Base-by-base conservation (phyloP, 2,888 invertebrate species). In the Agonopterix arenella region DNA sequence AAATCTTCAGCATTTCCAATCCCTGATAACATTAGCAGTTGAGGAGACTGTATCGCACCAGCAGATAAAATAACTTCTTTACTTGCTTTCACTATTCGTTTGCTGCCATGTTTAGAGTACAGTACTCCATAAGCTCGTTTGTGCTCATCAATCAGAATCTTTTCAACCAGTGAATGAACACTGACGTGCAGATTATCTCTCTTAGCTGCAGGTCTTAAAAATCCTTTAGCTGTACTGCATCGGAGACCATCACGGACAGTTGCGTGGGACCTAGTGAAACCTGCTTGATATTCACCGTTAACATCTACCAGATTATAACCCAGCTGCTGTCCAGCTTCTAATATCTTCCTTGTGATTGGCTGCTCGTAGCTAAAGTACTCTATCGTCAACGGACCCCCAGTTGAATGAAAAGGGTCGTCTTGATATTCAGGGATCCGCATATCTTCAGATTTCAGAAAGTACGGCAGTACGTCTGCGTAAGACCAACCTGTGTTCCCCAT, bases 41-140 rank as follows among this genome's bases (percentile, higher is more conserved):
- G 97, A 0, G 97, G 96, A 2, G 95, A 93, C 67, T 95, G 94
- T 56, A 97, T 90, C 0, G 96, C 80, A 1, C 97, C 98, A 0
- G 96, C 96, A 11, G 96, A 93, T 41, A 98, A 73, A 54, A 98
- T 94, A 0, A 98, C 92, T 79, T 97, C 97, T 62, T 91, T 92
- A 8, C 86, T 90, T 0, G 94, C 94, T 55, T 80, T 85, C 0
- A 93, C 90, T n/a, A 84, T 84, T 50, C 82, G 84, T 8, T 80
- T 84, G 4, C 82, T 72, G 2, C 90, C 90, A 44, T 90, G 73
- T 64, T 92, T 92, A n/a, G 82, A 90, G 61, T 94, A 94, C 53
- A 86, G 73, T 0, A 95, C 93, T 0, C 94, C 95, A 42, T 91
- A 90, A 0, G 94, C 95, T 40, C 83, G 81, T 60, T 91, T 92